Base-by-base conservation (phyloP, 2,797 vertebrate genomes). In the Manis javanica region DNA sequence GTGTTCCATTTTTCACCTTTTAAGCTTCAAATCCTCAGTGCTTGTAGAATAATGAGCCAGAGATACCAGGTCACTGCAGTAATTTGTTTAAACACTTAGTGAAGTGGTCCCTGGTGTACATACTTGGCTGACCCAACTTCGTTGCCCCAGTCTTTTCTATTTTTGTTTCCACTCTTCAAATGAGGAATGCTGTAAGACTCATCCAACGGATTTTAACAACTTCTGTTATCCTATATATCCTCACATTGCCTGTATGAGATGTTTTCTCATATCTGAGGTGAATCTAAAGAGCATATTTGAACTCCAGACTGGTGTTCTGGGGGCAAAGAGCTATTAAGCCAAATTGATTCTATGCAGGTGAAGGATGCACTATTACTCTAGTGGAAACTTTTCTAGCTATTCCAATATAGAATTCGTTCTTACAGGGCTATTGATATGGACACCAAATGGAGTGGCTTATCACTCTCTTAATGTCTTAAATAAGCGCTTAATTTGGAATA, bases 401-500 rank as follows among this genome's bases (percentile, higher is more conserved):
- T 98, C 72, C 29, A 82, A 81, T 96, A 61, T 0, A 0, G 82
- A 97, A 81, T 63, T 98, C 91, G 90, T 98, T 97, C 18, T 81
- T 75, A 91, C 7, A 96, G 96, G 34, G 10, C 98, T 95, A 23
- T 94, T 77, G 90, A 91, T 81, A n/a, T 3, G 66, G 93, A 95
- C 95, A 96, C 95, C 96, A 94, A 95, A 96, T 97, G 91, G 90
- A 92, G 91, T 79, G 96, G 78, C 5, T 2, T 93, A 68, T 90
- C 86, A 97, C 87, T 95, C 95, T 97, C 91, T 34, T 86, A 79
- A 88, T 90, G 93, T 94, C 90, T 26, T 97, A 96, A 97, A 77
- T 95, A 95, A 97, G 96, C 98, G 85, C 96, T 96, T 97, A 85
- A 96, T 96, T 94, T 98, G 95, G 93, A 96, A 95, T 37, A 86